Base-by-base conservation (phyloP, 1,140 invertebrate species). In the Sarcophaga bullata region DNA sequence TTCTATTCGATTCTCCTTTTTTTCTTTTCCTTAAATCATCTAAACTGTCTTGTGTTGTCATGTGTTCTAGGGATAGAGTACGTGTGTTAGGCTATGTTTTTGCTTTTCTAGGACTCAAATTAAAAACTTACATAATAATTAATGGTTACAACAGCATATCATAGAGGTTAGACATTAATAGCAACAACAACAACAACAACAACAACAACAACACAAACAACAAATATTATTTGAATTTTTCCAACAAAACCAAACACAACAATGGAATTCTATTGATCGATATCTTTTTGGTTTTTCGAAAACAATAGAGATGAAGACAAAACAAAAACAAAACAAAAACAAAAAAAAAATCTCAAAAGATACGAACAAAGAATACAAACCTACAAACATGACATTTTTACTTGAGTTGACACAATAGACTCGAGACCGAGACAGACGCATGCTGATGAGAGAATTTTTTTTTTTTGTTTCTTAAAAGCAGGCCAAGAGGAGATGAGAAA, bases 111-210 rank as follows among this genome's bases (percentile, higher is more conserved):
- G 54, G 54, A 58, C 54, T 58, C 15, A 58, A 58, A 58, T 58
- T 58, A 58, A 58, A 54, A 58, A 58, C 54, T 58, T 58, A 58
- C 54, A 58, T 58, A 58, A 58, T 58, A 58, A 58, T 58, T 58
- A 58, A 58, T 58, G 54, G 54, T 58, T 58, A 58, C 54, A 58
- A n/a, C 25, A 37, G 25, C 25, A 37, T 2, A 37, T 37, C 25
- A 37, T 37, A 37, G 25, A 37, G 25, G 25, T 37, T 37, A 37
- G 25, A 37, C 4, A 37, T 37, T 37, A 37, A 37, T 37, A 37
- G 4, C 4, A 37, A 37, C 25, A 37, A 37, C 1, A 37, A 37
- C 54, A 58, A 58, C 25, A 37, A 37, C 1, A 37, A 37, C 54
- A 58, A 58, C 54, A 58, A 58, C 54, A 58, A 37, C 1, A 37